These are phyloP conservation scores for Microcebus murinus DNA, from an alignment of 2,113 vertebrate genomes.

Conservation along the genomic window DNA sequence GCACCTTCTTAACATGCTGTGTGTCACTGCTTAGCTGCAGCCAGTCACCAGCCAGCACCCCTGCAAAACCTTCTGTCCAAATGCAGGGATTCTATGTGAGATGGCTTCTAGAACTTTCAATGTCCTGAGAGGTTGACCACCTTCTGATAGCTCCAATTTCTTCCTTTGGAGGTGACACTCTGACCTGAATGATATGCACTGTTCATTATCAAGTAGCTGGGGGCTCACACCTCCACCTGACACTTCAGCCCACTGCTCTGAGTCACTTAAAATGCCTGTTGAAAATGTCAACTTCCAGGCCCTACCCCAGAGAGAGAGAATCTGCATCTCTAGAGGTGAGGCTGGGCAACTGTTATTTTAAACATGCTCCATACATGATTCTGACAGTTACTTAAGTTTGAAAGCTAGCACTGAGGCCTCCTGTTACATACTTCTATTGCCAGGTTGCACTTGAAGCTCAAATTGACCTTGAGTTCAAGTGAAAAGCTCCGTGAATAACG, in stretches of 20 bases:
- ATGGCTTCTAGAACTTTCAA: background rate
- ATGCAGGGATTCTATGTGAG: background rate
- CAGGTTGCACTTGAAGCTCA: background rate
- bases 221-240: background rate
- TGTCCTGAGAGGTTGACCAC: background rate
- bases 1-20: background rate
- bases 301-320: background rate
- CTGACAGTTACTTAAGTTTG: background rate
- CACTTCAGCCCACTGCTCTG: background rate
- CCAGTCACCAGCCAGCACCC: background rate
- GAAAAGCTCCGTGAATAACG: background rate
- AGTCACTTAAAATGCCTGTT: background rate
- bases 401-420: background rate
- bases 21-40: background rate
- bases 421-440: background rate
- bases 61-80: background rate
- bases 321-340: background rate
- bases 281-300: background rate
- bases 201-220: background rate
- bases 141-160: background rate
- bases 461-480: conserved; percentile 24
- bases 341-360: background rate
- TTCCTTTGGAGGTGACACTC: background rate
- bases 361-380: background rate
- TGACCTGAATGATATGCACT: background rate